Base-by-base conservation (phyloP, 2,888 invertebrate species). In the Pseudanteris insignis region DNA sequence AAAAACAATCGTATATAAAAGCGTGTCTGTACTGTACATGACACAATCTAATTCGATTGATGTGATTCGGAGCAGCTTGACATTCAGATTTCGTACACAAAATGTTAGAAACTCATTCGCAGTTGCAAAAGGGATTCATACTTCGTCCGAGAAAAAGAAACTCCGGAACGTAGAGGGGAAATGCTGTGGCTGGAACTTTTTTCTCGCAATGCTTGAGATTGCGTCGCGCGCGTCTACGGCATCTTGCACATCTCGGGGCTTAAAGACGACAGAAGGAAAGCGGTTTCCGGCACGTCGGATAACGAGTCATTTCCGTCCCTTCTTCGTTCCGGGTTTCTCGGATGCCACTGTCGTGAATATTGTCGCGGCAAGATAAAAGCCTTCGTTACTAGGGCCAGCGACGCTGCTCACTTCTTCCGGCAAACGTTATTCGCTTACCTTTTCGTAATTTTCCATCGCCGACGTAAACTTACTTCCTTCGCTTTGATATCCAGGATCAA, bases 271-370 rank as follows among this genome's bases (percentile, higher is more conserved):
- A 63, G 55, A 59, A 63, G 66, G 70, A 65, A 67, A 69, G 67
- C 64, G 71, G 75, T 73, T 76, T 75, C 75, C 76, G 74, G 75
- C 70, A 67, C 71, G 67, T 67, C 64, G 67, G 67, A 67, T 74
- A 76, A 76, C 74, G 76, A 76, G 72, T 75, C 74, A 75, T 73
- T 75, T 75, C 75, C 74, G 70, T 66, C 65, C 64, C 58, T 44
- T 32, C 47, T 30, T 51, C 55, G 41, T 29, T 26, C 7, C 28
- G 36, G n/a, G n/a, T n/a, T n/a, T n/a, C n/a, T n/a, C n/a, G n/a
- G n/a, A n/a, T n/a, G n/a, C n/a, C n/a, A n/a, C n/a, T n/a, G n/a
- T n/a, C n/a, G n/a, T n/a, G n/a, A 59, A 59, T 51, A 51, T 51
- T 40, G 46, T 46, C 25, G 66, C 24, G 66, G 63, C 32, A 32